Evolutionary conservation across 2,797 vertebrate genomes (phyloP).

Genomic region (Sparus aurata): DNA sequence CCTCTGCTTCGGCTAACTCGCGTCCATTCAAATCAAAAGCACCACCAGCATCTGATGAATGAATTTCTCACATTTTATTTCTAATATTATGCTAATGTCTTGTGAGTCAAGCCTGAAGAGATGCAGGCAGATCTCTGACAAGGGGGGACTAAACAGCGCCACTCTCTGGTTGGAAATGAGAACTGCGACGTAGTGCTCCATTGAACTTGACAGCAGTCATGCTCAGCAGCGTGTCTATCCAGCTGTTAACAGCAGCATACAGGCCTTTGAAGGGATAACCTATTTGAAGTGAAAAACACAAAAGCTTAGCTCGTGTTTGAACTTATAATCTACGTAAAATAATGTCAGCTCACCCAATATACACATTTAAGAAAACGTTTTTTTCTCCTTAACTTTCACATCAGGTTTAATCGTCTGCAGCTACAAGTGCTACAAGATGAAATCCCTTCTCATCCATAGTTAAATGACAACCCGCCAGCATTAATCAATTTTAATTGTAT

Average conservation of each 20-base stretch:
- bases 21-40: not conserved
- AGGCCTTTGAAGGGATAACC: slow-evolving; percentile 62
- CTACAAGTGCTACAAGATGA: not conserved
- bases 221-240: slow-evolving; percentile 59
- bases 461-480: not conserved
- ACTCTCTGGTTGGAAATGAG: slow-evolving; percentile 52
- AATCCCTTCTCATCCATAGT: slow-evolving; percentile 8
- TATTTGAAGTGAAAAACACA: slow-evolving; percentile 57
- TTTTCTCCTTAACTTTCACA: not conserved
- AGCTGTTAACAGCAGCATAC: slow-evolving; percentile 70
- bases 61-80: not conserved
- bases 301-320: slow-evolving; percentile 65
- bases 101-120: not conserved
- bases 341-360: slow-evolving; percentile 10
- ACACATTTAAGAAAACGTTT: not conserved
- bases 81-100: not conserved
- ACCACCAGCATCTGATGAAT: not conserved
- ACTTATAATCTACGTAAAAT: slow-evolving; percentile 36
- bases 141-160: slow-evolving; percentile 59
- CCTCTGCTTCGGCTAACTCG: not conserved
- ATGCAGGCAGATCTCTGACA: not conserved
- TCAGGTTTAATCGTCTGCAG: not conserved
- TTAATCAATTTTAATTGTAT: slow-evolving; percentile 1
- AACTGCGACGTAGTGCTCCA: slow-evolving; percentile 54
- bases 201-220: slow-evolving; percentile 65